Conservation (phyloP, 2,113 vertebrate species). For the Dinomys branickii region DNA sequence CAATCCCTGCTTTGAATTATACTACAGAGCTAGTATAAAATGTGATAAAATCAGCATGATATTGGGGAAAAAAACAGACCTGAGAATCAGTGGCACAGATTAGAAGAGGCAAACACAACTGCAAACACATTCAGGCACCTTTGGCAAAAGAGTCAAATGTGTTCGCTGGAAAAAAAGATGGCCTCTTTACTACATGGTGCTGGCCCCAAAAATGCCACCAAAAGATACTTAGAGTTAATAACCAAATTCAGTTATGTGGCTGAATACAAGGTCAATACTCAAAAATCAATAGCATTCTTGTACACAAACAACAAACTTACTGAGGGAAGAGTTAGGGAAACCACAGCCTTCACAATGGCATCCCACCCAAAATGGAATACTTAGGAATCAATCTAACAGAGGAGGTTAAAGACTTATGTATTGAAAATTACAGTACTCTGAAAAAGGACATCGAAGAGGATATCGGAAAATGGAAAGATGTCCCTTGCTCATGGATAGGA, state of each 20-base stretch:
- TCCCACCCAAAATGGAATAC: neutral
- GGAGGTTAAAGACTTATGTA: neutral
- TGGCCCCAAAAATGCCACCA: neutral
- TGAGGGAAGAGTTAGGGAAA: neutral
- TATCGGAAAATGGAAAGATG: neutral
- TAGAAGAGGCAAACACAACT: too few species aligned
- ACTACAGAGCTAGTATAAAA: too few species aligned
- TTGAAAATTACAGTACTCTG: neutral
- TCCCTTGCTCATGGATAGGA: neutral
- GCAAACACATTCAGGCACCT: too few species aligned
- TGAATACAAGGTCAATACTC: neutral
- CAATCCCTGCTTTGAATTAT: too few species aligned
- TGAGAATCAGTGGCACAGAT: too few species aligned
- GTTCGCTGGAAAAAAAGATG: too few species aligned
- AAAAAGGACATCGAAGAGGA: too few species aligned
- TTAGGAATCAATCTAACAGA: neutral
- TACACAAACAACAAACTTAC: neutral
- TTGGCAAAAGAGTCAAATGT: too few species aligned
- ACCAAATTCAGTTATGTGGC: neutral
- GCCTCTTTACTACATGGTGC: too few species aligned
- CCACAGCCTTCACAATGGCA: neutral
- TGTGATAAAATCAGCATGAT: too few species aligned
- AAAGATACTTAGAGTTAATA: neutral
- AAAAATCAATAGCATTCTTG: neutral
- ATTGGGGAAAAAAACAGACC: too few species aligned